Evolutionary conservation across 1,140 invertebrate species (phyloP).

Genomic region (Trichoplusia ni): DNA sequence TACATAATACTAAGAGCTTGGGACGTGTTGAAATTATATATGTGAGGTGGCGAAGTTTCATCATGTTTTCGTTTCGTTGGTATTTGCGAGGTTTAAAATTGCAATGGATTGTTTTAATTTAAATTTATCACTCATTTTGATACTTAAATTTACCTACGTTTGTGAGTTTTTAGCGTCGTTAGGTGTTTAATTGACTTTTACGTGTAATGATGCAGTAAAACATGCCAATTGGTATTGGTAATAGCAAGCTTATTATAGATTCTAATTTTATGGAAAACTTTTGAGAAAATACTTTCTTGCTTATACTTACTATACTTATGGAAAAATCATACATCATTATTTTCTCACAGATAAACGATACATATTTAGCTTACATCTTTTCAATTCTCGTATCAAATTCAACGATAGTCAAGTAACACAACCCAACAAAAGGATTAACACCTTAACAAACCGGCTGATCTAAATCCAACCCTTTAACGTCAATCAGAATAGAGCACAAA

Average conservation of each 20-base stretch:
- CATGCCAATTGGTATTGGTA: too few relatives aligned
- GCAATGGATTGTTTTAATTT: background rate
- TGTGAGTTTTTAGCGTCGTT: too few relatives aligned
- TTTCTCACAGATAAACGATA: too few relatives aligned
- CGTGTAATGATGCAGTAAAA: too few relatives aligned
- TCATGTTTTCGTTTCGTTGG: constrained; percentile 60
- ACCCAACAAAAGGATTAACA: constrained; percentile 1
- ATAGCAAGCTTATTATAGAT: too few relatives aligned
- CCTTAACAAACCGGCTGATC: constrained; percentile 2
- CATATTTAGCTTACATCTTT: too few relatives aligned
- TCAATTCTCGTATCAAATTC: too few relatives aligned
- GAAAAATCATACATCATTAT: too few relatives aligned
- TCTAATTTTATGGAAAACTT: background rate
- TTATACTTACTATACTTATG: too few relatives aligned
- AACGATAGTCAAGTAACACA: background rate
- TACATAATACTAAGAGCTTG: constrained; percentile 76
- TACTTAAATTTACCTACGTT: background rate
- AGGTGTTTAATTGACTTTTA: too few relatives aligned
- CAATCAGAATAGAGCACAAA: constrained; percentile 49
- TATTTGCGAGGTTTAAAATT: constrained; percentile 22
- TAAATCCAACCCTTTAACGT: constrained; percentile 48
- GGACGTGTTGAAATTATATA: constrained; percentile 80
- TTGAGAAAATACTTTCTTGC: background rate
- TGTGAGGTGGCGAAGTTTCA: constrained; percentile 71
- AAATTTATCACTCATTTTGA: background rate